Base-by-base conservation (phyloP, 2,888 invertebrate genomes). In the Liposcelis brunnea region DNA sequence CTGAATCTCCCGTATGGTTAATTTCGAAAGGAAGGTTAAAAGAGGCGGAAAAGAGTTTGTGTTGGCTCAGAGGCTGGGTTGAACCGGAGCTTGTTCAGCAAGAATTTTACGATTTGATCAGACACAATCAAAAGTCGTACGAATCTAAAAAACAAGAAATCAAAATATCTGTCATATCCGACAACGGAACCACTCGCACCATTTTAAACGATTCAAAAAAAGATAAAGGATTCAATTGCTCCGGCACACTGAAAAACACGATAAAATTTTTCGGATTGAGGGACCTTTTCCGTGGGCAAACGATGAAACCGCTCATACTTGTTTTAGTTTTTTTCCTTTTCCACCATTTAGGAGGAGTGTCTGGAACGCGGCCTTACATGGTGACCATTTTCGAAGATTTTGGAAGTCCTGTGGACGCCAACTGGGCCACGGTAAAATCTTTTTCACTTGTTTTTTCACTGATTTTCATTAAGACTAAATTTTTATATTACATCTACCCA, bases 1-100 rank as follows among this genome's bases (percentile, higher is more conserved):
- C 73, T 0, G 73, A 73, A 58, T 69, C 72, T n/a, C 72, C 72
- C 37, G 65, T 71, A 54, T 73, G 72, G 72, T 56, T 73, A 15
- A 51, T 72, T 43, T 69, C 71, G 0, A 70, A 70, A 50, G 69
- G 70, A 2, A 61, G 70, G 1, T 62, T 64, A 50, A 66, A 67
- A 54, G 70, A 72, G 10, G 72, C 73, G 0, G 53, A 67, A 6
- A 59, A 57, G 19, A 67, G 72, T 0, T 59, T 73, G 16, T 69
- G 70, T 49, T 67, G 68, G 50, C 61, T 74, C 1, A 60, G 72
- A 45, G 72, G 72, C 2, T 71, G 71, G 71, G 65, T 66, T 2
- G 43, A 64, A 7, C 68, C 69, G 0, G 62, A 64, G 47, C 61
- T 65, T 12, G 68, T 71, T 0, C 60, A 64, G 51, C 60, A 66